A percentile compares a stretch with the other conserved stretches of the same genome.
phyloP scores from a whole-genome alignment of 2,888 invertebrate genomes.

The Trimorus sp. region DNA sequence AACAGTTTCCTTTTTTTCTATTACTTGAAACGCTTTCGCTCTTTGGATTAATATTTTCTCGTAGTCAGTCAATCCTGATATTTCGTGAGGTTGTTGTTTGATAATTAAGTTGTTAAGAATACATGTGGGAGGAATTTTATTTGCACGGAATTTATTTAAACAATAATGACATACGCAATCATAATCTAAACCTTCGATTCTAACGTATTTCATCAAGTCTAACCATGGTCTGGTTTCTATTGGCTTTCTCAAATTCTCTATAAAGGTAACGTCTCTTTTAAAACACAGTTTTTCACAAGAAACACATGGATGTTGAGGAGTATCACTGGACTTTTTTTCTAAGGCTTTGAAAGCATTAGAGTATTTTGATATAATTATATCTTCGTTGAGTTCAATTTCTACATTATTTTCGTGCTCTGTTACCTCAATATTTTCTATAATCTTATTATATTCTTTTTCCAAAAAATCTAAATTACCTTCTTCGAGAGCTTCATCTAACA shows the following conservation, averaged over 20 bases:
- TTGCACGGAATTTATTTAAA: conserved; percentile 55
- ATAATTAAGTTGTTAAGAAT: conserved; percentile 69
- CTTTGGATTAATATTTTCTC: no score
- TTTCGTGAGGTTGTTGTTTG: conserved; percentile 53
- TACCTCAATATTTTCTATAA: background rate
- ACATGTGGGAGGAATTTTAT: conserved; percentile 69
- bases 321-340: background rate
- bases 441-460: background rate
- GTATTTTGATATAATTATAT: background rate
- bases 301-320: conserved; percentile 41
- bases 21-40: conserved; percentile 76
- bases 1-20: conserved; percentile 72
- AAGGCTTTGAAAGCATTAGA: no score
- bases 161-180: conserved; percentile 57
- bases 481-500: background rate
- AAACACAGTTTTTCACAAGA: conserved; percentile 52
- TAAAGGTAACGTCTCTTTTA: background rate
- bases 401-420: background rate
- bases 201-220: conserved; percentile 20
- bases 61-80: conserved; percentile 69
- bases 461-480: conserved; percentile 1
- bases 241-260: conserved; percentile 39
- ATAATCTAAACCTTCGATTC: background rate
- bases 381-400: background rate
- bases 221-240: conserved; percentile 36